Conservation (phyloP, 2,797 vertebrate genomes). For the Myripristis jacobus region DNA sequence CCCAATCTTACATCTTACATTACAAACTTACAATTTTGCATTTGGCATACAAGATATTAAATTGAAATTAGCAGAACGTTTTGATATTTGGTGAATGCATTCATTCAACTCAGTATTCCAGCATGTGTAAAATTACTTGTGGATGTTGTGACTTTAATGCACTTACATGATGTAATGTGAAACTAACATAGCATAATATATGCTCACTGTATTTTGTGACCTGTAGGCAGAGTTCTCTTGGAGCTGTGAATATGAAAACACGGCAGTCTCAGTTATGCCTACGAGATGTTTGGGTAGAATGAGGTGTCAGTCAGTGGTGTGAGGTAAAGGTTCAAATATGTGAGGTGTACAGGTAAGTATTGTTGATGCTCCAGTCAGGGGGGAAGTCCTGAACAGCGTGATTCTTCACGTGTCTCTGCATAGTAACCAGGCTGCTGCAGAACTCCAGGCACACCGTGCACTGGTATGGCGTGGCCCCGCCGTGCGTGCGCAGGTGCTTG, state of each 20-base stretch:
- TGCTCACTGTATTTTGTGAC: too few relatives aligned
- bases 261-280: slow-evolving; percentile 30
- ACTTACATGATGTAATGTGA: slow-evolving; percentile 1
- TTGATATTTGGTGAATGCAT: too few relatives aligned
- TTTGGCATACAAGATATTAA: too few relatives aligned
- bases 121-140: too few relatives aligned
- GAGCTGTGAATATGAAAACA: slow-evolving; percentile 18
- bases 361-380: slow-evolving; percentile 87
- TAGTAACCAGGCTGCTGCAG: slow-evolving; percentile 88
- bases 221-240: too few relatives aligned
- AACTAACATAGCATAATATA: too few relatives aligned
- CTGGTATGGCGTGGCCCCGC: slow-evolving; percentile 87
- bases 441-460: slow-evolving; percentile 87
- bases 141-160: slow-evolving; percentile 54
- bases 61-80: too few relatives aligned
- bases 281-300: not conserved
- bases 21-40: too few relatives aligned
- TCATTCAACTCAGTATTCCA: too few relatives aligned
- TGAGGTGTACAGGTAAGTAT: slow-evolving; percentile 85
- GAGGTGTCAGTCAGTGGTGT: not conserved
- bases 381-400: slow-evolving; percentile 88
- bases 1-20: too few relatives aligned
- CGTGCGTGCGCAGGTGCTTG: slow-evolving; percentile 91
- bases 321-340: slow-evolving; percentile 64
- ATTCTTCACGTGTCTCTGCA: slow-evolving; percentile 88